Evolutionary conservation across 1,140 invertebrate genomes (phyloP), one percentile per base, ranked within the genome.

Genomic region (Mesaphorura yosii): DNA sequence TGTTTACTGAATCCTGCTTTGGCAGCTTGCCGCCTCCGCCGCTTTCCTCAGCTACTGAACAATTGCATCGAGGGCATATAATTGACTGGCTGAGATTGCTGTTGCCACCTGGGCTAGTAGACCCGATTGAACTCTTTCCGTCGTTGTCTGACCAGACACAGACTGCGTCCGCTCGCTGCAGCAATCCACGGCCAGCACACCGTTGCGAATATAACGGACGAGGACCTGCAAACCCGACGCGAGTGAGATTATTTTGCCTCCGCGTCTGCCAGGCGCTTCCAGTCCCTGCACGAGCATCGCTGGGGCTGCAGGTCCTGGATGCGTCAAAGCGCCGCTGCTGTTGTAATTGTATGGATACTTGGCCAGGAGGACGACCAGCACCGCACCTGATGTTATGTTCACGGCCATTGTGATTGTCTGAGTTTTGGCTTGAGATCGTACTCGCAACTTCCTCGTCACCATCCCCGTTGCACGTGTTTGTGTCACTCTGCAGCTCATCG

Each of bases 401-500:
- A 34, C 10, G n/a, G 10, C 10, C n/a, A 10, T 10, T 34, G n/a
- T n/a, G n/a, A 19, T 40, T 42, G 28, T 57, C 55, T 20, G 51
- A 53, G 37, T 54, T 58, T 23, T 55, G 55, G 39, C 59, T 51
- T 2, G 55, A 55, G n/a, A 41, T 48, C 7, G 53, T 55, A 22
- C 55, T 58, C 7, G 51, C 55, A 12, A 48, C 59, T 31, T 57
- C 52, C 6, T 50, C 51, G n/a, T 48, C 22, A 41, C 17, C 28
- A 34, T 10, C 12, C 6, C 29, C 4, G 53, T 60, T 25, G 46
- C 26, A n/a, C n/a, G n/a, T n/a, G 50, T 59, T 52, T 39, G 53
- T 47, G 60, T 64, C 58, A 62, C 63, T 57, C 12, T 41, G 34
- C n/a, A n/a, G n/a, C n/a, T n/a, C n/a, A n/a, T n/a, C n/a, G n/a